These are phyloP conservation scores for Hyposoter dolosus DNA, from an alignment of 2,888 invertebrate genomes.

Conservation along the genomic window DNA sequence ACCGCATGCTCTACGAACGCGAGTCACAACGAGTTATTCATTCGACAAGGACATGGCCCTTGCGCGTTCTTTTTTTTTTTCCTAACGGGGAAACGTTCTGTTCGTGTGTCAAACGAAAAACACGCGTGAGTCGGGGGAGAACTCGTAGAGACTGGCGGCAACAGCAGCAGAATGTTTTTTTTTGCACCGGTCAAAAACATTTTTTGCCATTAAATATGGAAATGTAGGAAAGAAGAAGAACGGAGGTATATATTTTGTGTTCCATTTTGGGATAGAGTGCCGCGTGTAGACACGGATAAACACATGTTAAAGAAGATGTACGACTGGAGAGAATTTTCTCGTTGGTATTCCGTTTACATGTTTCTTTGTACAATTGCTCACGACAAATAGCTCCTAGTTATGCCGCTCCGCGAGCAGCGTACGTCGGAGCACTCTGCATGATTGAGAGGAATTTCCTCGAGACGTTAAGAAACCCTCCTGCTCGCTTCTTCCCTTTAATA, in stretches of 20 bases:
- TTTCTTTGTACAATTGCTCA: conserved; percentile 43
- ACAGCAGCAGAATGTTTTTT: too few relatives aligned
- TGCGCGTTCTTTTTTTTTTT: too few relatives aligned
- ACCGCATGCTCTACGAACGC: too few relatives aligned
- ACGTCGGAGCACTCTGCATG: conserved; percentile 61
- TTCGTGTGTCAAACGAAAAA: too few relatives aligned
- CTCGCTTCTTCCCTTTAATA: not conserved
- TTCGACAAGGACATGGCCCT: too few relatives aligned
- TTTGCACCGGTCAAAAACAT: not conserved
- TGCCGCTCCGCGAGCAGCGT: conserved; percentile 25
- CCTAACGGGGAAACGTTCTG: too few relatives aligned
- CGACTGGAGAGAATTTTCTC: conserved; percentile 43
- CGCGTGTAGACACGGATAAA: not conserved
- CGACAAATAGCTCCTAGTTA: conserved; percentile 64
- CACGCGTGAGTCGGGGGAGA: too few relatives aligned
- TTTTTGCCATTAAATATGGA: not conserved
- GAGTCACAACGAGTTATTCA: too few relatives aligned
- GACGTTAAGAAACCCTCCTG: conserved; percentile 53
- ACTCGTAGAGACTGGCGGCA: too few relatives aligned
- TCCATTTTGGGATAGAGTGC: not conserved
- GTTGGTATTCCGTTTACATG: conserved; percentile 52
- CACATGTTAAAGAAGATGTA: conserved; percentile 7
- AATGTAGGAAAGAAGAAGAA: not conserved
- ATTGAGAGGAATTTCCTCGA: conserved; percentile 62
- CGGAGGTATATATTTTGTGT: not conserved